Evolutionary conservation across 2,797 vertebrate genomes (phyloP).

Genomic region (Anisognathus igniventris): DNA sequence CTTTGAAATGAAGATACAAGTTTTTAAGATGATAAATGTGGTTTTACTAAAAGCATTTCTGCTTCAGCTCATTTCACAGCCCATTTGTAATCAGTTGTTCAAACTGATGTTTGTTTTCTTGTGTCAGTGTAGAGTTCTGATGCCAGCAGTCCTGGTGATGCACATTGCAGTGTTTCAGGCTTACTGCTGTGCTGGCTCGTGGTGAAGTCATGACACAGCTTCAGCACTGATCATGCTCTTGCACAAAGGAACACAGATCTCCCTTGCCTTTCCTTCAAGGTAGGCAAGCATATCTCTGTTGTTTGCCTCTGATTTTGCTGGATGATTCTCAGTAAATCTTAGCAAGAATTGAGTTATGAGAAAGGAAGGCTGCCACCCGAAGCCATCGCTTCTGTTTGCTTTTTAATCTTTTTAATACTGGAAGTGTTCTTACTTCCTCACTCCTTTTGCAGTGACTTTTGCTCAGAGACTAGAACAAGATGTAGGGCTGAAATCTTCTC

Average conservation of each 20-base stretch:
- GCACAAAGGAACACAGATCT: neutral
- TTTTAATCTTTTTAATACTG: neutral
- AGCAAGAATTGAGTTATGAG: neutral
- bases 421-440: neutral
- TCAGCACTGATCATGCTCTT: neutral
- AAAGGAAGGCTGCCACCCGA: neutral
- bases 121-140: neutral
- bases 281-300: neutral
- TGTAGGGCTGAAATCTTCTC: neutral
- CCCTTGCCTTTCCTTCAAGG: neutral
- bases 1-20: neutral
- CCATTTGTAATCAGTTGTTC: neutral
- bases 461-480: neutral
- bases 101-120: neutral
- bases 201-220: neutral
- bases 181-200: neutral
- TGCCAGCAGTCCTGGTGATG: neutral
- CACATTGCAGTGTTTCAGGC: neutral
- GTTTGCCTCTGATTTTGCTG: neutral
- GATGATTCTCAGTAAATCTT: neutral
- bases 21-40: neutral
- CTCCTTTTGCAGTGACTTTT: neutral
- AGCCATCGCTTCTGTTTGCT: neutral
- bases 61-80: neutral
- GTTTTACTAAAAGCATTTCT: neutral